Evolutionary conservation across 2,797 vertebrate species (phyloP).

Genomic region (Coccyzus lansbergi): DNA sequence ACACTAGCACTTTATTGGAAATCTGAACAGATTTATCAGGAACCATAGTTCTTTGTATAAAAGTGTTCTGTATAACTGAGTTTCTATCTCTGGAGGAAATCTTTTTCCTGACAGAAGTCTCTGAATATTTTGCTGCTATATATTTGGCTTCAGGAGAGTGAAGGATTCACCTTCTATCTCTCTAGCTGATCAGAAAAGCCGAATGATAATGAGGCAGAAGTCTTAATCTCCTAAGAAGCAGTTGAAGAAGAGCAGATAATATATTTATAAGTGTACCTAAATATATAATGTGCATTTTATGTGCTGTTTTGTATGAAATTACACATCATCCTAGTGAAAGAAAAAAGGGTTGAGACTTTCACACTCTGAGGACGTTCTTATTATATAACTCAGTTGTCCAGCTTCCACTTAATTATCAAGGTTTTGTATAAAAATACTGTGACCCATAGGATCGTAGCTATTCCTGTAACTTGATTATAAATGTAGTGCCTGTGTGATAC

Average conservation of each 20-base stretch:
- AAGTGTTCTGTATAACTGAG: not conserved
- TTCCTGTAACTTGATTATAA: conserved; percentile 13
- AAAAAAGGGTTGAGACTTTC: not conserved
- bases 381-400: not conserved
- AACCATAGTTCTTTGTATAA: not conserved
- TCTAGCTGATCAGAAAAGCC: not conserved
- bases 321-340: not conserved
- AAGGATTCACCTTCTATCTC: not conserved
- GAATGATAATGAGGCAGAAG: not conserved
- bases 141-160: not conserved
- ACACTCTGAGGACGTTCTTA: not conserved
- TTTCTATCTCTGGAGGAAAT: not conserved
- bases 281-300: not conserved
- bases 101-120: not conserved
- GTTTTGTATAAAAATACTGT: not conserved
- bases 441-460: not conserved
- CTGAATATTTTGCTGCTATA: not conserved
- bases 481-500: not conserved
- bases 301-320: not conserved
- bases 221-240: not conserved
- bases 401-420: conserved; percentile 5
- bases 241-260: not conserved
- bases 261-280: not conserved
- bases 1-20: not conserved
- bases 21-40: not conserved